Evolutionary conservation across 2,888 invertebrate species (phyloP).

Genomic region (Zeuzera pyrina): DNA sequence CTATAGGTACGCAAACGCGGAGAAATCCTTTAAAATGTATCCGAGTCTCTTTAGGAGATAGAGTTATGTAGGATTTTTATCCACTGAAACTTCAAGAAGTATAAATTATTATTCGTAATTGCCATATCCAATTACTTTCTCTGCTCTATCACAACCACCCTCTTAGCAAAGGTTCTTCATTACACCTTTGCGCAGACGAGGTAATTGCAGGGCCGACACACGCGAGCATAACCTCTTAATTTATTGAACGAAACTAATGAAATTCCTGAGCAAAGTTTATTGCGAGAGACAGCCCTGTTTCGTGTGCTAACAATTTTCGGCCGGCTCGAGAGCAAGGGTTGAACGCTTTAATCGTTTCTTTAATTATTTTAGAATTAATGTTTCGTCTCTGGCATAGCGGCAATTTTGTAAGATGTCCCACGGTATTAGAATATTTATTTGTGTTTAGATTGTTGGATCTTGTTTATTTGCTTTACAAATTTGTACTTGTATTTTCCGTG

Average conservation of each 20-base stretch:
- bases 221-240: slow-evolving; percentile 72
- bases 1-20: too few species aligned
- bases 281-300: slow-evolving; percentile 65
- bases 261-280: slow-evolving; percentile 69
- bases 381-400: slow-evolving; percentile 28
- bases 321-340: slow-evolving; percentile 32
- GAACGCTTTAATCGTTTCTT: slow-evolving; percentile 60
- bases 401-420: neutral
- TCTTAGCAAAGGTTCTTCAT: slow-evolving; percentile 53
- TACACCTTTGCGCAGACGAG: slow-evolving; percentile 56
- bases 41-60: too few species aligned
- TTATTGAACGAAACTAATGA: slow-evolving; percentile 73
- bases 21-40: too few species aligned
- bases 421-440: neutral
- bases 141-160: slow-evolving; percentile 18
- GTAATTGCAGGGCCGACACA: slow-evolving; percentile 71
- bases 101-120: too few species aligned
- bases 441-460: neutral
- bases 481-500: too few species aligned
- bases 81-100: too few species aligned
- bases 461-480: neutral
- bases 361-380: slow-evolving; percentile 67
- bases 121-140: slow-evolving; percentile 27
- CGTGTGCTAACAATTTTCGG: slow-evolving; percentile 58
- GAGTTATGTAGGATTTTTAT: too few species aligned